phyloP scores from a whole-genome alignment of 2,113 vertebrate genomes.

The Pterocles orientalis region DNA sequence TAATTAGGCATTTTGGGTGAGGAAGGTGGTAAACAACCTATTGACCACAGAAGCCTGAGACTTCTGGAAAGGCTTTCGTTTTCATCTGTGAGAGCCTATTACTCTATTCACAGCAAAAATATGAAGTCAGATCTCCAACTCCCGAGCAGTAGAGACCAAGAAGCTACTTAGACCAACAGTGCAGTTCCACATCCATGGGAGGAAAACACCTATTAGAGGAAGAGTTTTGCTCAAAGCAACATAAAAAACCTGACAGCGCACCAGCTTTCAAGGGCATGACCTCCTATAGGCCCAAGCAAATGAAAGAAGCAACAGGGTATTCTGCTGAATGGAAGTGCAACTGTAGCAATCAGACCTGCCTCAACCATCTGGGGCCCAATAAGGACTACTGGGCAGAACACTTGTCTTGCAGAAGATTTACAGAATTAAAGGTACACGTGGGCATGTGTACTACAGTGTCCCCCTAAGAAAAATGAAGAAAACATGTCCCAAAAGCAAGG shows the following conservation, averaged over 20 bases:
- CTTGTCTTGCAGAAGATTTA: background rate
- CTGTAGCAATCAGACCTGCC: background rate
- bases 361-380: background rate
- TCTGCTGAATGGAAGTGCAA: background rate
- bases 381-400: background rate
- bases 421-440: background rate
- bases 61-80: background rate
- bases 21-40: background rate
- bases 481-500: background rate
- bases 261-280: background rate
- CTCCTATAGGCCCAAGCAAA: background rate
- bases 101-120: background rate
- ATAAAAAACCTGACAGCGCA: background rate
- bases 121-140: background rate
- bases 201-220: background rate
- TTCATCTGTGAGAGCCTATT: background rate
- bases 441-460: fast-evolving
- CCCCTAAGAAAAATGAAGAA: background rate
- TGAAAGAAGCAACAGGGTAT: background rate
- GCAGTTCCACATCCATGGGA: background rate
- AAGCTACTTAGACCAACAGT: background rate
- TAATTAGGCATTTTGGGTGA: background rate
- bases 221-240: background rate
- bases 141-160: background rate
- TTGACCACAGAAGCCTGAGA: background rate